phyloP scores from a whole-genome alignment of 2,113 vertebrate species.

The Cinclus cinclus region DNA sequence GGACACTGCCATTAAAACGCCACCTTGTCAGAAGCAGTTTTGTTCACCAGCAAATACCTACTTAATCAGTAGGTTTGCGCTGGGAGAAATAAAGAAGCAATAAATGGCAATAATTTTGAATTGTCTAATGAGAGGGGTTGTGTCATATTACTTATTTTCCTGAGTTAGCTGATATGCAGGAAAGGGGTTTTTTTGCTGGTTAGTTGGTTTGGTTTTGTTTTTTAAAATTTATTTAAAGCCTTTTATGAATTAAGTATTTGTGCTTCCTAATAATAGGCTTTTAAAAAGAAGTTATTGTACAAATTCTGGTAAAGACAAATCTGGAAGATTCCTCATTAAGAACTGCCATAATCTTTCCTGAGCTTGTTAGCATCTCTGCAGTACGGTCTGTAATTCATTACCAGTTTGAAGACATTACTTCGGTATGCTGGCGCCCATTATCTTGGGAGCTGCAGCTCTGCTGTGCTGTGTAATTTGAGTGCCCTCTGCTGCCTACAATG shows the following conservation, averaged over 20 bases:
- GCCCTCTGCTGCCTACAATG: conserved; percentile 43
- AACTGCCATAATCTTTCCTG: neutral
- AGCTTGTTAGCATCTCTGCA: neutral
- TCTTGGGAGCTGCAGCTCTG: neutral
- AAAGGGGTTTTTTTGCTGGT: neutral
- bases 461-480: neutral
- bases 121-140: neutral
- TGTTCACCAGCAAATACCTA: neutral
- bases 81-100: neutral
- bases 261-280: neutral
- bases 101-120: neutral
- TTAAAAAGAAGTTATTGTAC: neutral
- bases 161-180: neutral
- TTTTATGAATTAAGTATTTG: neutral
- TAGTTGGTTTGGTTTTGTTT: neutral
- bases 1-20: neutral
- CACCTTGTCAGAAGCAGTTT: neutral
- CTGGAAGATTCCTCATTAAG: neutral
- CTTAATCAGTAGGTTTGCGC: neutral
- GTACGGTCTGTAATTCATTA: neutral
- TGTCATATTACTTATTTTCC: neutral
- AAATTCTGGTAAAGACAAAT: neutral
- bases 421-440: neutral
- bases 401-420: neutral
- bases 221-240: neutral